A percentile compares a stretch with the other conserved stretches of the same genome.
Evolutionary conservation across 1,140 invertebrate species (phyloP).

Genomic region (Eriosoma lanigerum): DNA sequence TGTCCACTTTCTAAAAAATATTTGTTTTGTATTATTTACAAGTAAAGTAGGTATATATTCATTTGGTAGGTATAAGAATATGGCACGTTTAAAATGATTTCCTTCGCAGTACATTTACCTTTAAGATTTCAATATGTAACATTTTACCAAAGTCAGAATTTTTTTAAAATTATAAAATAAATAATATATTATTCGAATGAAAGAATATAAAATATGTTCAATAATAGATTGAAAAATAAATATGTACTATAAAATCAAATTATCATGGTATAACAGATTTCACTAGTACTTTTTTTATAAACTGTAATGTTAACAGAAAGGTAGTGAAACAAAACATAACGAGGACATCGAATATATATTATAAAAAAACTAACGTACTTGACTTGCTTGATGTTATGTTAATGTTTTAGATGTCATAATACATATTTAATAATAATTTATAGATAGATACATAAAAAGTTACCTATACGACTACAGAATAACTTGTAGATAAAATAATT

Average conservation of each 20-base stretch:
- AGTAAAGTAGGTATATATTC: not conserved
- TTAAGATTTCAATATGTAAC: not conserved
- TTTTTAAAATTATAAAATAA: no score
- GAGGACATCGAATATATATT: not conserved
- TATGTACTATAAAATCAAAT: not conserved
- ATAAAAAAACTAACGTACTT: not conserved
- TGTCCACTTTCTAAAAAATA: not conserved
- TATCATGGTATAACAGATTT: constrained; percentile 26
- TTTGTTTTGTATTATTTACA: not conserved
- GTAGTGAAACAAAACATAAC: constrained; percentile 19
- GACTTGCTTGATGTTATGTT: no score
- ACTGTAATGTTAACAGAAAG: not conserved
- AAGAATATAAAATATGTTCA: not conserved
- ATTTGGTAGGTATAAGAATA: not conserved
- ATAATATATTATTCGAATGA: no score
- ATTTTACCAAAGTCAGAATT: no score
- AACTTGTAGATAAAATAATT: no score
- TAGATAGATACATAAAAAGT: no score
- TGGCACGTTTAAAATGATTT: not conserved
- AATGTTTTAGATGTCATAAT: no score
- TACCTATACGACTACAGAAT: no score
- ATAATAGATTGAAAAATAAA: not conserved
- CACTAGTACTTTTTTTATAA: not conserved
- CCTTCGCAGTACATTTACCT: not conserved
- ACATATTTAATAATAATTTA: no score